A percentile compares a stretch with the other conserved stretches of the same genome.
phyloP scores from a whole-genome alignment of 2,888 invertebrate genomes.

The Phania funesta region DNA sequence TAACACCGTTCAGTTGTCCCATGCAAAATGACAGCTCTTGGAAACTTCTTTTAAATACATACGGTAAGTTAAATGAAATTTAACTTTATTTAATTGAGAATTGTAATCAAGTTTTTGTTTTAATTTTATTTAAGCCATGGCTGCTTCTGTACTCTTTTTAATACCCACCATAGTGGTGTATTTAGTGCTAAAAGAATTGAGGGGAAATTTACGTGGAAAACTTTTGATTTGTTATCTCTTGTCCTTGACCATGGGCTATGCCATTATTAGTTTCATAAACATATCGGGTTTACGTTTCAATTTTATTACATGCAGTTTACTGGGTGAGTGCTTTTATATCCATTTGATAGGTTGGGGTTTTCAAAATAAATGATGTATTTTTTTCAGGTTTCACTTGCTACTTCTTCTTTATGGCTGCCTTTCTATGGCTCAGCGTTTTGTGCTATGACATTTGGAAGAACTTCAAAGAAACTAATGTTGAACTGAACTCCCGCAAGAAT shows the following conservation, averaged over 20 bases:
- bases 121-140: conserved; percentile 81
- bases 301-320: conserved; percentile 68
- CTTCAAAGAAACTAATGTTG: conserved; percentile 61
- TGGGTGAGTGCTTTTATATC: conserved; percentile 73
- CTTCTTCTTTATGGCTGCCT: conserved; percentile 87
- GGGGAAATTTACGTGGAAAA: conserved; percentile 85
- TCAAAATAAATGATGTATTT: not conserved
- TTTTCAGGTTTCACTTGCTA: conserved; percentile 77
- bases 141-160: conserved; percentile 86
- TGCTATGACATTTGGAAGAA: conserved; percentile 89
- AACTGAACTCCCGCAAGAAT: conserved; percentile 27
- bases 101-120: not conserved
- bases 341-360: not conserved
- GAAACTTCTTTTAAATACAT: conserved; percentile 38
- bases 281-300: not conserved
- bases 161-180: conserved; percentile 86
- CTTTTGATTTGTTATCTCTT: conserved; percentile 86
- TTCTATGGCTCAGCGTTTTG: conserved; percentile 92
- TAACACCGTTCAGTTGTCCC: conserved; percentile 67
- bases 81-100: not conserved
- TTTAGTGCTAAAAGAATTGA: conserved; percentile 84
- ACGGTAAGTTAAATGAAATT: conserved; percentile 23
- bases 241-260: conserved; percentile 83
- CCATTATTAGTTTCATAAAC: conserved; percentile 74
- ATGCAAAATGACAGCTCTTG: not conserved